Percentiles rank a stretch among this genome's conserved stretches.
phyloP scores from a whole-genome alignment of 2,888 invertebrate species.

The Frankliniella intonsa region DNA sequence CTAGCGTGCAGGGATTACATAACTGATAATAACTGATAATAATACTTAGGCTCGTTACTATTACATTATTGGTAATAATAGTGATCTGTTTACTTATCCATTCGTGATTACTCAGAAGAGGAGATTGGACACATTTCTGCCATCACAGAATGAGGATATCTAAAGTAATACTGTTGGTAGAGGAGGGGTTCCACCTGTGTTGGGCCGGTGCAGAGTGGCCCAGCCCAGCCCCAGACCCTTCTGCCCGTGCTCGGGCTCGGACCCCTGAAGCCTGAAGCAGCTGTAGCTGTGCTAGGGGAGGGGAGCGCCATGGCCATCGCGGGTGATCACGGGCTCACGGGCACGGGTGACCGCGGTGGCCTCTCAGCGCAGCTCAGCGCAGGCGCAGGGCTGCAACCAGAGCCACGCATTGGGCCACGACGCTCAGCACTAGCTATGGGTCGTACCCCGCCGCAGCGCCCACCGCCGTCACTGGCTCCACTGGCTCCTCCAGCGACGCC shows the following conservation, averaged over 20 bases:
- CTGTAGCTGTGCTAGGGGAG: neutral
- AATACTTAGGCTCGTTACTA: neutral
- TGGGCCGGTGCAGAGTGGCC: neutral
- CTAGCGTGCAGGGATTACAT: neutral
- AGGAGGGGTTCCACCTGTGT: neutral
- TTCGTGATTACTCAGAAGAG: too few relatives aligned
- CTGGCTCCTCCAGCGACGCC: neutral
- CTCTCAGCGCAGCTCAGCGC: too few relatives aligned
- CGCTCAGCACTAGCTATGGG: slow-evolving; percentile 11
- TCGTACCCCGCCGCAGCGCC: neutral
- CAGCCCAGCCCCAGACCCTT: too few relatives aligned
- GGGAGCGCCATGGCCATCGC: neutral
- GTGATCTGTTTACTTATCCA: too few relatives aligned
- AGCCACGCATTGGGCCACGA: neutral
- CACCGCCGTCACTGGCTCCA: neutral
- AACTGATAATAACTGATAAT: neutral
- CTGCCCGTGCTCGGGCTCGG: neutral
- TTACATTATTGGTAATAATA: too few relatives aligned
- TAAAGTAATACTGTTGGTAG: slow-evolving; percentile 13
- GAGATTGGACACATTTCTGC: too few relatives aligned
- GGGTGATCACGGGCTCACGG: too few relatives aligned
- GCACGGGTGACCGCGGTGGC: too few relatives aligned
- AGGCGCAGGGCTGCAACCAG: neutral
- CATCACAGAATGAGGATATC: too few relatives aligned
- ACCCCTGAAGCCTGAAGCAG: neutral